A percentile compares a stretch with the other conserved stretches of the same genome.
Conservation (phyloP, 2,113 vertebrate species). For the Melanotaenia duboulayi region DNA sequence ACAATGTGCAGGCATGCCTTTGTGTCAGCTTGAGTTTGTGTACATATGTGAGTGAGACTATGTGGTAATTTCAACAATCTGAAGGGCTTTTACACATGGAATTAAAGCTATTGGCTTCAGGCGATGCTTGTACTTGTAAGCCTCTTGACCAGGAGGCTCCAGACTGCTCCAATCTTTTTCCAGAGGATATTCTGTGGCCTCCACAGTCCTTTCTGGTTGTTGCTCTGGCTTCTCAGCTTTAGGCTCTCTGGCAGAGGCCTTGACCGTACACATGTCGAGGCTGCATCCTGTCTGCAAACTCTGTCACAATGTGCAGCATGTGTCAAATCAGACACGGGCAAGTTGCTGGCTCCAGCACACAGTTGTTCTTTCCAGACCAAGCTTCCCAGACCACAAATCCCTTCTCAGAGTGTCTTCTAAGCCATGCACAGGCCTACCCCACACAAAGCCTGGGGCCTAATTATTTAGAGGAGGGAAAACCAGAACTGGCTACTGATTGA, state of each 20-base stretch:
- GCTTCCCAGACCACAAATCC: constrained; percentile 79
- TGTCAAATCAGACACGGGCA: constrained; percentile 74
- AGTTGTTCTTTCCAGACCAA: constrained; percentile 75
- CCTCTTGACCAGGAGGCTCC: constrained; percentile 70
- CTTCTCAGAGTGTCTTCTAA: constrained; percentile 72
- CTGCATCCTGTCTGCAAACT: constrained; percentile 66
- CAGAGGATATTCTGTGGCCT: constrained; percentile 56
- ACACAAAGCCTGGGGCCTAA: constrained; percentile 70
- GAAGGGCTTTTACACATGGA: constrained; percentile 52
- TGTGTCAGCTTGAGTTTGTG: constrained; percentile 67
- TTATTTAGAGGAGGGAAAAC: constrained; percentile 71
- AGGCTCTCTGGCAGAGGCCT: constrained; percentile 54
- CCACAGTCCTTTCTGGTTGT: constrained; percentile 43
- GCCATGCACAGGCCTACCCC: constrained; percentile 72
- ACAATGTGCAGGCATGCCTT: constrained; percentile 74
- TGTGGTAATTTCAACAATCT: constrained; percentile 64
- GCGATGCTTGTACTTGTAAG: constrained; percentile 42
- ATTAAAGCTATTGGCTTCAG: constrained; percentile 60
- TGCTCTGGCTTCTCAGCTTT: constrained; percentile 42
- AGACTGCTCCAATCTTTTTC: constrained; percentile 65
- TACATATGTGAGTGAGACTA: constrained; percentile 36
- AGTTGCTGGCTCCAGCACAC: constrained; percentile 63
- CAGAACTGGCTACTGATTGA: constrained; percentile 75
- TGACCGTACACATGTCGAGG: constrained; percentile 47
- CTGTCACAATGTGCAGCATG: constrained; percentile 66